Conservation (phyloP, 2,888 invertebrate species). For the Synergus japonicus region DNA sequence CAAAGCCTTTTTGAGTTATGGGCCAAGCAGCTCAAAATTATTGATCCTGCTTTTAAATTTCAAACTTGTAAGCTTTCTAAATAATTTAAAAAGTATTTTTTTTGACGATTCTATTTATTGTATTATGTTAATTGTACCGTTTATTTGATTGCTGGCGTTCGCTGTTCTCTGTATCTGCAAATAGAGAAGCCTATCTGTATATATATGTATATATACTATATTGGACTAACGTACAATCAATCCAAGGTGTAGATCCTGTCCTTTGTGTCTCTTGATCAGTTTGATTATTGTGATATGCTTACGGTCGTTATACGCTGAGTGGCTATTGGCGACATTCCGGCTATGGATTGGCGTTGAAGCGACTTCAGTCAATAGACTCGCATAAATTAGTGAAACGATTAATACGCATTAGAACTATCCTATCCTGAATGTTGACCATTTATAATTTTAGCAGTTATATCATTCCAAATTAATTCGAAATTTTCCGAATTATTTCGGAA, state of each 20-base stretch:
- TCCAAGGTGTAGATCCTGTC: slow-evolving; percentile 15
- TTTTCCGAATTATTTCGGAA: too few relatives aligned
- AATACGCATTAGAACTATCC: slow-evolving; percentile 46
- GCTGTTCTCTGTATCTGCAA: background rate
- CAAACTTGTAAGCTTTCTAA: too few relatives aligned
- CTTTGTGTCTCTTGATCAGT: slow-evolving; percentile 30
- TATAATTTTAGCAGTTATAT: background rate
- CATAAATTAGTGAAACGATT: slow-evolving; percentile 50
- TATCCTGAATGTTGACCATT: slow-evolving; percentile 45
- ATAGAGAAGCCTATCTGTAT: background rate
- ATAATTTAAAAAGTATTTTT: too few relatives aligned
- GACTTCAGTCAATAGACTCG: slow-evolving; percentile 46
- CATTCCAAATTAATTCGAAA: too few relatives aligned
- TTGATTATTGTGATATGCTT: slow-evolving; percentile 32
- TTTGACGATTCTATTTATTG: too few relatives aligned
- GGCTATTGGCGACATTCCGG: slow-evolving; percentile 5
- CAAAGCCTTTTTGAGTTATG: too few relatives aligned
- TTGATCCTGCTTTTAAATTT: too few relatives aligned
- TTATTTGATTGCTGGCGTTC: background rate
- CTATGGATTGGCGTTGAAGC: slow-evolving; percentile 45
- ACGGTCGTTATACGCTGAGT: background rate
- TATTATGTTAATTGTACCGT: background rate
- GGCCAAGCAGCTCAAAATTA: too few relatives aligned
- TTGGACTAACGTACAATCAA: background rate
- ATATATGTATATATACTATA: background rate